A percentile compares a stretch with the other conserved stretches of the same genome.
Conservation (phyloP, 2,888 invertebrate species). For the Melitaea athalia region DNA sequence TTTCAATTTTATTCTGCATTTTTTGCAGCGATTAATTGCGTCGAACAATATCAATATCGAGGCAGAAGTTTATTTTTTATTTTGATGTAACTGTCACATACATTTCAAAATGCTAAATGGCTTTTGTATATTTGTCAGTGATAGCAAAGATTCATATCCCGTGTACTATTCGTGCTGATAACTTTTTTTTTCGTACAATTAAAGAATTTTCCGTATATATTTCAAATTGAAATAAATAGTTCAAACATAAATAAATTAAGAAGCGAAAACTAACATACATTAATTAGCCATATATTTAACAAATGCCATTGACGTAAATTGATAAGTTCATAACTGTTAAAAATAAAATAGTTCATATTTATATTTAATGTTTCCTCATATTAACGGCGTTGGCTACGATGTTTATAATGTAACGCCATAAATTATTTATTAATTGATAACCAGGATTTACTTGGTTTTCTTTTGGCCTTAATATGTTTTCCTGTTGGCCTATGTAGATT, state of each 20-base stretch:
- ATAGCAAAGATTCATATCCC: not conserved
- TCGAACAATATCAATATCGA: not conserved
- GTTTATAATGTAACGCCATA: slow-evolving; percentile 19
- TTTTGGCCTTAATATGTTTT: slow-evolving; percentile 38
- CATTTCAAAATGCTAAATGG: not conserved
- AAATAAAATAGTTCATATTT: not conserved
- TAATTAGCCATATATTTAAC: not conserved
- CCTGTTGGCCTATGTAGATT: slow-evolving; percentile 32
- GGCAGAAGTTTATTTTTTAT: not conserved
- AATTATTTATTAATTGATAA: slow-evolving; percentile 46
- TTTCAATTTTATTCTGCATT: not conserved
- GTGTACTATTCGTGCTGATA: not conserved
- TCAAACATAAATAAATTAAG: not conserved
- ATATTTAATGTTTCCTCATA: slow-evolving; percentile 29
- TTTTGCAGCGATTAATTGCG: not conserved
- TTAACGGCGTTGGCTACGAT: slow-evolving; percentile 33
- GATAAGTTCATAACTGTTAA: not conserved
- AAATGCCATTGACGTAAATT: not conserved
- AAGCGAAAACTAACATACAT: not conserved
- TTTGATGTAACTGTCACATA: not conserved
- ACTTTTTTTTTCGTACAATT: not conserved
- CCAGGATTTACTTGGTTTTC: slow-evolving; percentile 48
- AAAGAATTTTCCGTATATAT: not conserved
- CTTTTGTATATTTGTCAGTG: not conserved
- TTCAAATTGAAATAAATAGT: not conserved